Evolutionary conservation across 2,888 invertebrate species (phyloP).

Genomic region (Macropis europaea): DNA sequence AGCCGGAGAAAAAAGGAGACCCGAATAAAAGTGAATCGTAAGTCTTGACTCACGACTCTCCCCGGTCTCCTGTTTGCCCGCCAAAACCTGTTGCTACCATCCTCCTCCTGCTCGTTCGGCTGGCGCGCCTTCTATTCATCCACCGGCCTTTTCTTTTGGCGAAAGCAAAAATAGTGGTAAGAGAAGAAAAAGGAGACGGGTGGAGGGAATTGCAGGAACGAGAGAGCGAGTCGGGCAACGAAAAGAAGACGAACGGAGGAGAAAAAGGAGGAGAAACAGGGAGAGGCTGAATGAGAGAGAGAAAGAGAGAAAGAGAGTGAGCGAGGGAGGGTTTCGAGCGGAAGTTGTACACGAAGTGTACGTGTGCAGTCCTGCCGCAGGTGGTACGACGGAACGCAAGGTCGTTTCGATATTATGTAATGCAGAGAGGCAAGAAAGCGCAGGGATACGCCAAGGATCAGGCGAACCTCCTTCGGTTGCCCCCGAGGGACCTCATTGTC

Average conservation of each 20-base stretch:
- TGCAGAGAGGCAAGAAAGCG: conserved; percentile 46
- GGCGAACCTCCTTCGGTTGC: conserved; percentile 38
- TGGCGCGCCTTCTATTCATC: conserved; percentile 38
- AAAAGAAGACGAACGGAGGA: not conserved
- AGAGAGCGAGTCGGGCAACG: not conserved
- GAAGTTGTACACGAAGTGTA: conserved; percentile 52
- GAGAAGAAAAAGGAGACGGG: conserved; percentile 29
- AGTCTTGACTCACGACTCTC: conserved; percentile 50
- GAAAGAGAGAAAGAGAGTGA: not conserved
- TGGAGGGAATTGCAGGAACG: conserved; percentile 8
- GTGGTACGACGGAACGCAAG: conserved; percentile 64
- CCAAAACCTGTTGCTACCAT: conserved; percentile 58
- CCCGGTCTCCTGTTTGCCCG: conserved; percentile 46
- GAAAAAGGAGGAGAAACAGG: not conserved
- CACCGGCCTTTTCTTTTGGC: conserved; percentile 35
- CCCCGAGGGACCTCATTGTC: conserved; percentile 39
- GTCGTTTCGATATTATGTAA: conserved; percentile 67
- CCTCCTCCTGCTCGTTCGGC: conserved; percentile 33
- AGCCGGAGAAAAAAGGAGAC: conserved; percentile 12
- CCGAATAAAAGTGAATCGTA: conserved; percentile 52
- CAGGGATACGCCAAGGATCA: conserved; percentile 47
- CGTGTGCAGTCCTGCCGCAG: conserved; percentile 51
- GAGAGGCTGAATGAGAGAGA: not conserved
- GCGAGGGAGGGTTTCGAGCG: conserved; percentile 31
- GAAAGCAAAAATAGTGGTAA: conserved; percentile 53